Percentiles rank a stretch among this genome's conserved stretches.
These are phyloP conservation scores for Microcebus lehilahytsara DNA, from an alignment of 2,113 vertebrate species.

Conservation along the genomic window DNA sequence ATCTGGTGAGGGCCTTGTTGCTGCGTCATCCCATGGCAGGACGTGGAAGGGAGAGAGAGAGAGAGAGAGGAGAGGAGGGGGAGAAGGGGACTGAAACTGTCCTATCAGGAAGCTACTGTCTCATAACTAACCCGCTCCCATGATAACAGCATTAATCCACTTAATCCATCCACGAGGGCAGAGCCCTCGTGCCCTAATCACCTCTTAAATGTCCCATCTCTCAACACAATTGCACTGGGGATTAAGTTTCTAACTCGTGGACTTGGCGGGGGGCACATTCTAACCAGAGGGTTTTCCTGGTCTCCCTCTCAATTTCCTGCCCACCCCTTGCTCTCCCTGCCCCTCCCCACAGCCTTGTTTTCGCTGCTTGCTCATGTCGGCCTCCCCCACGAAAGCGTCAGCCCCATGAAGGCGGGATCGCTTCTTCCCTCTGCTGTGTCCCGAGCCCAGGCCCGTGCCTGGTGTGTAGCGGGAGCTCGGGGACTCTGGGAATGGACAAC, in stretches of 20 bases:
- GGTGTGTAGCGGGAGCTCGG: accelerated
- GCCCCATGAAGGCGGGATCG: neutral
- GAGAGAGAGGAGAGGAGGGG: neutral
- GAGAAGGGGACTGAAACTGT: neutral
- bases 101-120: neutral
- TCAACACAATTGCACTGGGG: neutral
- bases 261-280: neutral
- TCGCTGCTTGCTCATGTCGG: neutral
- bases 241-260: neutral
- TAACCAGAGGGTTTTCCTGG: neutral
- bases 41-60: neutral
- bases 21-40: neutral
- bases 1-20: neutral
- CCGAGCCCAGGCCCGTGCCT: neutral
- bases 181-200: neutral
- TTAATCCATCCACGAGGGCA: neutral
- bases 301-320: neutral
- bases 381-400: neutral
- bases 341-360: neutral
- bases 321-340: too few species aligned
- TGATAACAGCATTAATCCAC: neutral
- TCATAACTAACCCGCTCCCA: neutral
- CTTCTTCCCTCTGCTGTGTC: neutral
- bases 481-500: neutral
- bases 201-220: neutral